phyloP scores from a whole-genome alignment of 2,113 vertebrate species.

The Nibea coibor region DNA sequence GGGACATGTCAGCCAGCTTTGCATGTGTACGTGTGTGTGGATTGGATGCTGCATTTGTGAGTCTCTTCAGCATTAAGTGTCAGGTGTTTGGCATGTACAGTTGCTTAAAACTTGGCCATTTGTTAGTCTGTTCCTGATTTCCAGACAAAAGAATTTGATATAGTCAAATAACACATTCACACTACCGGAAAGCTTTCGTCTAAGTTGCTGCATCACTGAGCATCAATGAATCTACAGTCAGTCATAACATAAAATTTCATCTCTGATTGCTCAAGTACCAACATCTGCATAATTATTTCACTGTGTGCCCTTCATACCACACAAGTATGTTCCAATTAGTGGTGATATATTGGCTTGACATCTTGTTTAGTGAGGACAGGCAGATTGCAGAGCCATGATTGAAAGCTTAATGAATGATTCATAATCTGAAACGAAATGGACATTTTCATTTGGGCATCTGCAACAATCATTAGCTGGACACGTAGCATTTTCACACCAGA shows the following conservation, averaged over 20 bases:
- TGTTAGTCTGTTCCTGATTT: slow-evolving; percentile 13
- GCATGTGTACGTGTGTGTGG: slow-evolving; percentile 20
- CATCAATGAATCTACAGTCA: slow-evolving; percentile 18
- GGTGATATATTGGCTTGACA: slow-evolving; percentile 67
- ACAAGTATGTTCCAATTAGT: slow-evolving; percentile 66
- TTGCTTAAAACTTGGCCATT: background rate
- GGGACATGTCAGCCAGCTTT: slow-evolving; percentile 49
- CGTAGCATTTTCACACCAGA: background rate
- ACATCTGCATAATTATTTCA: slow-evolving; percentile 62
- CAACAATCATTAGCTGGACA: slow-evolving; percentile 39
- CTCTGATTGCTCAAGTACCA: slow-evolving; percentile 54
- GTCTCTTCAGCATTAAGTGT: background rate
- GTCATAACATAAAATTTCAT: slow-evolving; percentile 26
- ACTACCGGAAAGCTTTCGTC: background rate
- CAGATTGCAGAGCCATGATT: slow-evolving; percentile 59
- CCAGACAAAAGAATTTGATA: background rate
- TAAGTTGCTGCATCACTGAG: background rate
- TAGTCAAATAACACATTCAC: background rate
- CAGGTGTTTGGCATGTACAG: slow-evolving; percentile 16
- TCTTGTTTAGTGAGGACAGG: slow-evolving; percentile 53
- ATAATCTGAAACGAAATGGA: slow-evolving; percentile 62
- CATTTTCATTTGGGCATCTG: slow-evolving; percentile 55
- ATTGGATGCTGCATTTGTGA: slow-evolving; percentile 18
- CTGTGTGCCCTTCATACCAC: slow-evolving; percentile 46
- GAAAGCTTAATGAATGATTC: slow-evolving; percentile 70